Percentiles rank a stretch among this genome's conserved stretches.
Conservation (phyloP, 2,888 invertebrate species). For the Unio delphinus region DNA sequence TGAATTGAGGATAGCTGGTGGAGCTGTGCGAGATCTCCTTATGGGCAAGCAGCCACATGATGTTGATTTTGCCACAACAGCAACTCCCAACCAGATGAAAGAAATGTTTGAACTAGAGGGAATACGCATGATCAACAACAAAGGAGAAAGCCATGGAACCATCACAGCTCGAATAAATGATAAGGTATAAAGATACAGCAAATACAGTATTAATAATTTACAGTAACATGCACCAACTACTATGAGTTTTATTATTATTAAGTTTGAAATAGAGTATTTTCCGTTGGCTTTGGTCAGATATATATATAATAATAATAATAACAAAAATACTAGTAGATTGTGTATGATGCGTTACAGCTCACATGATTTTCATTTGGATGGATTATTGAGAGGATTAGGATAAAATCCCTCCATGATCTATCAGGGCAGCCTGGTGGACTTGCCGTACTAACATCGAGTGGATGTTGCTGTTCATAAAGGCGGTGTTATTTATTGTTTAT, state of each 20-base stretch:
- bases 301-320: too few species aligned
- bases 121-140: conserved; percentile 91
- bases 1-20: conserved; percentile 95
- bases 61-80: conserved; percentile 97
- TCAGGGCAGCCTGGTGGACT: too few species aligned
- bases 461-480: too few species aligned
- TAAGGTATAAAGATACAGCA: conserved; percentile 77
- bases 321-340: too few species aligned
- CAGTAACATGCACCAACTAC: background rate
- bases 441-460: too few species aligned
- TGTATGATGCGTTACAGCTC: too few species aligned
- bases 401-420: too few species aligned
- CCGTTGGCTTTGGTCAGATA: too few species aligned
- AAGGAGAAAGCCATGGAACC: conserved; percentile 78
- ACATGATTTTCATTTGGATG: too few species aligned
- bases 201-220: background rate
- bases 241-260: background rate
- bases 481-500: too few species aligned
- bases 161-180: conserved; percentile 95
- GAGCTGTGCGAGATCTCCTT: conserved; percentile 85
- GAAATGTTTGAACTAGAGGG: conserved; percentile 88
- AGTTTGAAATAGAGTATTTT: too few species aligned
- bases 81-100: conserved; percentile 97
- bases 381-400: too few species aligned
- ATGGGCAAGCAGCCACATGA: conserved; percentile 76